phyloP scores from a whole-genome alignment of 1,140 invertebrate species.

The Rhagoletis pomonella region DNA sequence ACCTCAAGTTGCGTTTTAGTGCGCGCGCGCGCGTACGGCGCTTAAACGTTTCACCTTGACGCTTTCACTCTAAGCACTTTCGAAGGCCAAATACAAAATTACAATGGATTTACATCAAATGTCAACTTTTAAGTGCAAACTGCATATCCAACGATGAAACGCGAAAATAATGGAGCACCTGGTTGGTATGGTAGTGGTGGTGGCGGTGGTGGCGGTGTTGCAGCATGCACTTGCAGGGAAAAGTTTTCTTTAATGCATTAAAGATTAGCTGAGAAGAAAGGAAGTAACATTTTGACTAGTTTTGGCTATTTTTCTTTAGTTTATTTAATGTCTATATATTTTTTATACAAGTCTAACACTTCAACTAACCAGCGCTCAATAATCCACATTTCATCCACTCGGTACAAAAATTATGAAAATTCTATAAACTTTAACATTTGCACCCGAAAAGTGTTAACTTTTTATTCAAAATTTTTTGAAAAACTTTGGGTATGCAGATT shows the following conservation, averaged over 20 bases:
- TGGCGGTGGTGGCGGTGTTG: not conserved
- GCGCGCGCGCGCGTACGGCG: not conserved
- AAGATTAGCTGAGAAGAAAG: too few species aligned
- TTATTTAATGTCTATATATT: too few species aligned
- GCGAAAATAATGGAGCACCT: constrained; percentile 8
- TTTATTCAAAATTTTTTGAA: too few species aligned
- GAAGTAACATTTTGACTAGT: too few species aligned
- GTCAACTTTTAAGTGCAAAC: constrained; percentile 27
- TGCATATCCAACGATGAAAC: constrained; percentile 11
- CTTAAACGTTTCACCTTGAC: constrained; percentile 30
- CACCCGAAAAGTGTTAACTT: too few species aligned
- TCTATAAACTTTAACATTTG: too few species aligned
- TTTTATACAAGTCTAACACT: too few species aligned
- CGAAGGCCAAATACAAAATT: constrained; percentile 45
- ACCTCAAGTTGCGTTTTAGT: not conserved
- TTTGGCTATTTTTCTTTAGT: too few species aligned
- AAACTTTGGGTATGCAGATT: too few species aligned
- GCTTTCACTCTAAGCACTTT: constrained; percentile 4
- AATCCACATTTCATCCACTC: too few species aligned
- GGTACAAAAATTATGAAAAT: too few species aligned
- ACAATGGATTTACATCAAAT: constrained; percentile 31
- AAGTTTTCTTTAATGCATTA: not conserved
- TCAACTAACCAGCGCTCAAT: too few species aligned
- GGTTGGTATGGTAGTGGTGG: not conserved
- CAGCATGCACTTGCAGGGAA: not conserved